phyloP scores from a whole-genome alignment of 2,888 invertebrate species.

The Amphiduros pacificus region DNA sequence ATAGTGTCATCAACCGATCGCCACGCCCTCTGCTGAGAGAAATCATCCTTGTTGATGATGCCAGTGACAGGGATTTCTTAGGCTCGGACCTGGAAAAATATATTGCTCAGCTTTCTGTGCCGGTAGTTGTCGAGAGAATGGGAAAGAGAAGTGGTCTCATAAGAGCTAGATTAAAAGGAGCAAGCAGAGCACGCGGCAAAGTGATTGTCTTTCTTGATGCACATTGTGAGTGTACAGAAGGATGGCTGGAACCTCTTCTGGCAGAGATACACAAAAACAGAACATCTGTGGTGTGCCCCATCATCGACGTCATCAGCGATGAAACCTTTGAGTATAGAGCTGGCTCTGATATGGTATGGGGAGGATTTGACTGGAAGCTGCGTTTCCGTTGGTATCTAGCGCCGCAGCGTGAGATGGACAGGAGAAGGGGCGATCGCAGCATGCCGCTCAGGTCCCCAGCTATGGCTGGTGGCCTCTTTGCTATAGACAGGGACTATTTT shows the following conservation, averaged over 20 bases:
- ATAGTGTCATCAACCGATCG: conserved; percentile 95
- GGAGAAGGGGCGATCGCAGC: conserved; percentile 89
- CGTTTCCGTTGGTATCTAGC: conserved; percentile 99
- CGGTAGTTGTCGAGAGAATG: conserved; percentile 83
- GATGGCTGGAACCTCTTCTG: conserved; percentile 96
- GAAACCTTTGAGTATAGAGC: conserved; percentile 99
- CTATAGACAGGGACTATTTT: conserved; percentile 85
- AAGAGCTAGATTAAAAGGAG: conserved; percentile 83
- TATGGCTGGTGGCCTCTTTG: conserved; percentile 85
- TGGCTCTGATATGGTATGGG: conserved; percentile 99
- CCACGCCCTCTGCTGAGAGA: conserved; percentile 85
- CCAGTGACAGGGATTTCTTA: conserved; percentile 78
- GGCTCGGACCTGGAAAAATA: conserved; percentile 87
- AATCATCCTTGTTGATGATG: conserved; percentile 96
- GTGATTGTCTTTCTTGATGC: conserved; percentile 95
- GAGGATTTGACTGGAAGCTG: conserved; percentile 99
- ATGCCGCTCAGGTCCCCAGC: conserved; percentile 92
- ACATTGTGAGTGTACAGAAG: conserved; percentile 97
- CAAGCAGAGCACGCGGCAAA: conserved; percentile 68
- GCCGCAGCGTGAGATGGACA: conserved; percentile 92
- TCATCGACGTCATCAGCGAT: conserved; percentile 98
- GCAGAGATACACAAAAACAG: conserved; percentile 85
- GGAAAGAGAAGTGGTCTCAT: conserved; percentile 93
- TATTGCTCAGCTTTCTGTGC: conserved; percentile 81
- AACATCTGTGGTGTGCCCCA: conserved; percentile 93